Evolutionary conservation across 2,888 invertebrate genomes (phyloP), one percentile per base, ranked within the genome.

Genomic region (Heliconius ethilla): DNA sequence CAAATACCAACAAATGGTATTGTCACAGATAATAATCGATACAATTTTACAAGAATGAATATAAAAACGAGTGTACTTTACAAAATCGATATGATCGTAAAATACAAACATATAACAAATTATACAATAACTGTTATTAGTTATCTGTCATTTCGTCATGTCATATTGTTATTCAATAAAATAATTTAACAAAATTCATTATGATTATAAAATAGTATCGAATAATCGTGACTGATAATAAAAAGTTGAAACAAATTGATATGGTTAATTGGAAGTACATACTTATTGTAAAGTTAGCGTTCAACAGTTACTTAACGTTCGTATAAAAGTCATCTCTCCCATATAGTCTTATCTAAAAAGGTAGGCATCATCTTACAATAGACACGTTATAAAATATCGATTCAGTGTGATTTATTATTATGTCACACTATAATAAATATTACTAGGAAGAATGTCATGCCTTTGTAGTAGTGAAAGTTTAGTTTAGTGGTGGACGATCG

Each of bases 261-360:
- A 91, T 91, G 91, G 90, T 93, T 90, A 89, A 85, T 90, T 89
- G 91, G 92, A 93, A 93, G 91, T 93, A 87, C 59, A 59, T 59
- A 59, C 93, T 92, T 93, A 93, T 87, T 88, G 86, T 91, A 91
- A 88, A 91, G 90, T 93, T 93, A 94, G 91, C 90, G 86, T 92
- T 59, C 91, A 94, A 94, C 94, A 94, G 92, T 91, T 91, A 91
- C 93, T 92, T 92, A 94, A 94, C 94, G 91, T 91, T 93, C 92
- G 94, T 94, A 94, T 94, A 94, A 94, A 94, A 94, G 94, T 93
- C 89, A 89, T 91, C 92, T 93, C 92, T 94, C 90, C 90, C 92
- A 91, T 94, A 93, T 91, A 93, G 89, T 91, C 92, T 94, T 94
- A 94, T 92, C 92, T 93, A 92, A 93, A 92, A 93, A 92, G 92